Evolutionary conservation across 2,888 invertebrate species (phyloP).

Genomic region (Drosophila subquinaria): DNA sequence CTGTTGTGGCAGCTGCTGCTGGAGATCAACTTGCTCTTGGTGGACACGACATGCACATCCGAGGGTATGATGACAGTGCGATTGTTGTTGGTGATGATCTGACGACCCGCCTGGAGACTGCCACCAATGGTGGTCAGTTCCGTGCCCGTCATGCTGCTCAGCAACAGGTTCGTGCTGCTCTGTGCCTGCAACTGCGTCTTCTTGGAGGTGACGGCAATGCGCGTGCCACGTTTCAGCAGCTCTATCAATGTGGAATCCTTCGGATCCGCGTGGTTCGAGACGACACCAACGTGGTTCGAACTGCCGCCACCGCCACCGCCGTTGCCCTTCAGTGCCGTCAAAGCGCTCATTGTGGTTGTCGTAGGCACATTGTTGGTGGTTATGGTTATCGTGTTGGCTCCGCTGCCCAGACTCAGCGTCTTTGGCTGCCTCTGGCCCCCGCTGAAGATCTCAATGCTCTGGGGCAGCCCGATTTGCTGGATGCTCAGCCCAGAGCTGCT

Average conservation of each 20-base stretch:
- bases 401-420: constrained; percentile 76
- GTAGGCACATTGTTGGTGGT: constrained; percentile 74
- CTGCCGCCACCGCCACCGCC: constrained; percentile 45
- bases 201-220: constrained; percentile 87
- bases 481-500: constrained; percentile 74
- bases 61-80: constrained; percentile 84
- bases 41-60: constrained; percentile 81
- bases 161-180: constrained; percentile 78
- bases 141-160: constrained; percentile 89
- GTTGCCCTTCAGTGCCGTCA: constrained; percentile 66
- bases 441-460: constrained; percentile 82
- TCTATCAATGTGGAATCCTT: constrained; percentile 93
- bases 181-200: constrained; percentile 89
- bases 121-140: constrained; percentile 58
- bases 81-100: constrained; percentile 86
- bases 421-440: constrained; percentile 76
- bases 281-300: no score
- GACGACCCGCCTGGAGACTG: constrained; percentile 85
- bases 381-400: constrained; percentile 79
- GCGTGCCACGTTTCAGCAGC: constrained; percentile 90
- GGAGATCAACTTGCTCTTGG: constrained; percentile 68
- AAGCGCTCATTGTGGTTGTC: constrained; percentile 70
- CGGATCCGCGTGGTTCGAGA: constrained; percentile 83
- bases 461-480: constrained; percentile 82
- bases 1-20: constrained; percentile 24